A percentile compares a stretch with the other conserved stretches of the same genome.
Conservation (phyloP, 2,113 vertebrate species). For the Platichthys flesus region DNA sequence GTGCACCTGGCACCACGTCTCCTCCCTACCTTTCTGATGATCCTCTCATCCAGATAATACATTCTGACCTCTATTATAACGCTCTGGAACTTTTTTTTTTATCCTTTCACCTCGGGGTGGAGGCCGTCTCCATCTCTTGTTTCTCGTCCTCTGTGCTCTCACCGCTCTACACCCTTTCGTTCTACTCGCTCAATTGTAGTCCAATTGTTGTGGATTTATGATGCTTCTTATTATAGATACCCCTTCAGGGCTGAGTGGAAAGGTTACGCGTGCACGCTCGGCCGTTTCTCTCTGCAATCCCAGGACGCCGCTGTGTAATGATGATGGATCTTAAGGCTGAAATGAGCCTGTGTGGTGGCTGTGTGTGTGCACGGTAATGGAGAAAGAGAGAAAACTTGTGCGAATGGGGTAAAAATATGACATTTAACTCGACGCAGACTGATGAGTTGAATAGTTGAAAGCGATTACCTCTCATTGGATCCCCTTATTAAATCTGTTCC, state of each 20-base stretch:
- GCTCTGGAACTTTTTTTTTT: slow-evolving; percentile 43
- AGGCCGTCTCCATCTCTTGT: neutral
- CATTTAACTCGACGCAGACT: neutral
- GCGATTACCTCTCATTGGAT: neutral
- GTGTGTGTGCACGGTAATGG: slow-evolving; percentile 1
- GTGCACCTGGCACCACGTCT: slow-evolving; percentile 15
- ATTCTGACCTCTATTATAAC: slow-evolving; percentile 46
- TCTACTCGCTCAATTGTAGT: slow-evolving; percentile 2
- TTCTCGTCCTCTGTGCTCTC: neutral
- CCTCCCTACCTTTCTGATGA: slow-evolving; percentile 43
- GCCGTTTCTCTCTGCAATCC: slow-evolving; percentile 13
- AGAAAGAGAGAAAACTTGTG: neutral
- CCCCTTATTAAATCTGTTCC: neutral
- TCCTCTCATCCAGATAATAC: slow-evolving; percentile 48
- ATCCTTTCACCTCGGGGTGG: slow-evolving; percentile 29
- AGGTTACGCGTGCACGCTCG: slow-evolving; percentile 23
- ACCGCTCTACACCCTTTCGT: neutral
- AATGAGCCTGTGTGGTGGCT: neutral
- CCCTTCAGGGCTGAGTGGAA: slow-evolving; percentile 30
- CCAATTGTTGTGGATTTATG: slow-evolving; percentile 32
- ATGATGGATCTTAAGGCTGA: slow-evolving; percentile 30
- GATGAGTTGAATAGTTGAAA: neutral
- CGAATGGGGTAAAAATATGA: neutral
- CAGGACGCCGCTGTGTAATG: slow-evolving; percentile 17
- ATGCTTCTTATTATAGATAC: slow-evolving; percentile 34